Base-by-base conservation (phyloP, 2,888 invertebrate species). In the Sinelater perroti region DNA sequence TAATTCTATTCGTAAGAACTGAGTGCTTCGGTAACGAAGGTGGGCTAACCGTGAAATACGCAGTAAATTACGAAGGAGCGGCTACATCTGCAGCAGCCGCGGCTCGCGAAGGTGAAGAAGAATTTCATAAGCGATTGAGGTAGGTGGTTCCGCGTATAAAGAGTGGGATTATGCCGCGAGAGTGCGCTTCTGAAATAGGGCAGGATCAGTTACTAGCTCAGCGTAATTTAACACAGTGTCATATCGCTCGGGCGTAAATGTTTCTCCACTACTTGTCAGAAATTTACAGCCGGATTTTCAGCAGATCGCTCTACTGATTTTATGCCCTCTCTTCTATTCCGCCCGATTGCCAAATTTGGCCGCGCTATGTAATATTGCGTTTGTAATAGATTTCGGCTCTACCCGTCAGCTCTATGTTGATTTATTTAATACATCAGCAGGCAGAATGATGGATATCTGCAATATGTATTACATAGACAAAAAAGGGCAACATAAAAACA, bases 221-320 rank as follows among this genome's bases (percentile, higher is more conserved):
- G 64, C 66, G 65, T 67, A 66, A 67, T 67, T 67, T 67, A 67
- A 66, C 66, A 62, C 66, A 61, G 60, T 64, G 64, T 68, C 65
- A 67, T 67, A 68, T 68, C 65, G 64, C 60, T 56, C 60, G 61
- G 65, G 66, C 64, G 66, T 65, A 67, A 67, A 67, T 67, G 65
- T 67, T 65, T 66, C 65, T 64, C 64, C 52, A 63, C 64, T 65
- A 62, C 66, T 67, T 66, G 66, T 64, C 66, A 63, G 63, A 66
- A 68, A 67, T 68, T 68, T 68, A 68, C 66, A 65, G 61, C 64
- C 59, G 63, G 65, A 67, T 64, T 67, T 68, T 67, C 65, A 56
- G 61, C 51, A 60, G 65, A 63, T 65, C 57, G 63, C 63, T 65
- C 63, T 62, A 54, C 50, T 60, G 65, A 63, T 65, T 65, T 65